Evolutionary conservation across 2,888 invertebrate species (phyloP).

Genomic region (Himalopsyche japonica): DNA sequence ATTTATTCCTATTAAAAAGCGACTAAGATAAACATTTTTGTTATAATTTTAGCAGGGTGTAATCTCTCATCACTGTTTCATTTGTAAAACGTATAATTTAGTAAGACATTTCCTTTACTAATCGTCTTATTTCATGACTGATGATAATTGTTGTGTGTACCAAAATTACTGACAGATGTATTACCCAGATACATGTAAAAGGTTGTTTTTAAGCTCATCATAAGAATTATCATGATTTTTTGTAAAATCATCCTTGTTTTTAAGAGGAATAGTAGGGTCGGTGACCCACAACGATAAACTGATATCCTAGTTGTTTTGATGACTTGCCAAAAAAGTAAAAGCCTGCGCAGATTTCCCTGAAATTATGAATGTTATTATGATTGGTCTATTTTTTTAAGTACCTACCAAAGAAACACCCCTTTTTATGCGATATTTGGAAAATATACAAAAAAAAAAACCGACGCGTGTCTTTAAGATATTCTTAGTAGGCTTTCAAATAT

Average conservation of each 20-base stretch:
- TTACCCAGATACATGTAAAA: not conserved
- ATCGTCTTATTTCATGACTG: too few relatives aligned
- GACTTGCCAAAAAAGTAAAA: conserved; percentile 28
- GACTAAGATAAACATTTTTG: too few relatives aligned
- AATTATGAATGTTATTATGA: conserved; percentile 19
- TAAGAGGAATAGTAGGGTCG: not conserved
- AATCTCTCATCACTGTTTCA: too few relatives aligned
- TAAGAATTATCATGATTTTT: not conserved
- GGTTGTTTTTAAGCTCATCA: not conserved
- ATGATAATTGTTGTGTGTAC: too few relatives aligned
- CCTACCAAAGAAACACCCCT: conserved; percentile 18
- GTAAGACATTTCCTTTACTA: too few relatives aligned
- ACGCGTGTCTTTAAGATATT: too few relatives aligned
- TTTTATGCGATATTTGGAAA: not conserved
- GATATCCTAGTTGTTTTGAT: conserved; percentile 35
- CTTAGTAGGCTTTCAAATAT: too few relatives aligned
- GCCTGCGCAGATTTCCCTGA: conserved; percentile 13
- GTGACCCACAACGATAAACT: conserved; percentile 13
- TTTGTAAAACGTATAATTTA: too few relatives aligned
- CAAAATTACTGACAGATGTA: too few relatives aligned
- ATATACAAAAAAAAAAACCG: too few relatives aligned
- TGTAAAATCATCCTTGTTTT: not conserved
- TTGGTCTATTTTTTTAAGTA: conserved; percentile 25
- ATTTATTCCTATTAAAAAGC: too few relatives aligned
- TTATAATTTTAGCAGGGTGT: too few relatives aligned